phyloP scores from a whole-genome alignment of 2,888 invertebrate genomes.

The Dicyrtomina minuta region DNA sequence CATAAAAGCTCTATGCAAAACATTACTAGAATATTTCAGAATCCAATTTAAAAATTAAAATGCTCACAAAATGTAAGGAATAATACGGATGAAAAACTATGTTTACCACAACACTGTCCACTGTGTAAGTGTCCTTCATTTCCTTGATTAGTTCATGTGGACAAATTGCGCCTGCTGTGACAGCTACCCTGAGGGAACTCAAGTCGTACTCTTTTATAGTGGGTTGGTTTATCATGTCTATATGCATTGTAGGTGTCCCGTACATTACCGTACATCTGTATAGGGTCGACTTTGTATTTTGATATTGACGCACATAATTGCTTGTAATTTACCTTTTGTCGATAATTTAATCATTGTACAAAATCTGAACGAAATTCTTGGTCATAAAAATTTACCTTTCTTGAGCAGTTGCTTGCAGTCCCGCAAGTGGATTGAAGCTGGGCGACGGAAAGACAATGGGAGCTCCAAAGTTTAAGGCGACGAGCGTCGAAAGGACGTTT shows the following conservation, averaged over 20 bases:
- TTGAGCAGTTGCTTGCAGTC: slow-evolving; percentile 62
- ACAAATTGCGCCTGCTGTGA: slow-evolving; percentile 73
- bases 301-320: background rate
- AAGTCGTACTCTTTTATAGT: slow-evolving; percentile 59
- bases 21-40: background rate
- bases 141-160: slow-evolving; percentile 60
- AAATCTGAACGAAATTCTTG: too few species aligned
- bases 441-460: slow-evolving; percentile 65
- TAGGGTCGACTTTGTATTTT: too few species aligned
- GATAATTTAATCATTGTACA: background rate
- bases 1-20: slow-evolving; percentile 62
- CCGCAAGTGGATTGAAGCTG: slow-evolving; percentile 62
- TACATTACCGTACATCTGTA: slow-evolving; percentile 65
- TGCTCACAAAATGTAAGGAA: background rate
- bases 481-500: slow-evolving; percentile 65
- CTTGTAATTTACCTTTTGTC: background rate
- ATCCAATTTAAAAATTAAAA: too few species aligned
- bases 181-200: slow-evolving; percentile 59
- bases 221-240: slow-evolving; percentile 67
- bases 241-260: slow-evolving; percentile 79
- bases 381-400: slow-evolving; percentile 64
- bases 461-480: slow-evolving; percentile 63
- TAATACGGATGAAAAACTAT: too few species aligned
- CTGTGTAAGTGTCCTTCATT: slow-evolving; percentile 52
- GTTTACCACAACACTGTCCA: slow-evolving; percentile 42